These are phyloP conservation scores for Limnephilus auricula DNA, from an alignment of 2,888 invertebrate species.

Conservation along the genomic window DNA sequence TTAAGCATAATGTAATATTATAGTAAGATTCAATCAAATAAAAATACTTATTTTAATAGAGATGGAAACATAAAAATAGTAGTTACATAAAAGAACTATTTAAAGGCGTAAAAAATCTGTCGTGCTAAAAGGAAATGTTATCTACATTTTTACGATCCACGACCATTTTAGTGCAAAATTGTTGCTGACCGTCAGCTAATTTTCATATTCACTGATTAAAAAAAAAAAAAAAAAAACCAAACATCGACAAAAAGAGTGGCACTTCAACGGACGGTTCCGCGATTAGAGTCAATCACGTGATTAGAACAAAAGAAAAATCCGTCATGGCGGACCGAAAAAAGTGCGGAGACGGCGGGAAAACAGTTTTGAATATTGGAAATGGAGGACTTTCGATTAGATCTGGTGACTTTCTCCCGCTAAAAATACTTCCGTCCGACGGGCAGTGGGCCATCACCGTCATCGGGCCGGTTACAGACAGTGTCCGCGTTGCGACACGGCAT, in stretches of 20 bases:
- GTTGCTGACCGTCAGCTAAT: neutral
- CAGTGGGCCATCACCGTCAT: neutral
- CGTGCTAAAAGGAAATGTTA: neutral
- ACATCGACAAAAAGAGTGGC: neutral
- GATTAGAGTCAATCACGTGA: constrained; percentile 15
- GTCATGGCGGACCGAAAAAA: constrained; percentile 32
- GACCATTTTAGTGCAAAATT: constrained; percentile 7
- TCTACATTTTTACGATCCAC: constrained; percentile 1
- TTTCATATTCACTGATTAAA: neutral
- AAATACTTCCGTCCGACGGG: neutral
- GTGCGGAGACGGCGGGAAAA: constrained; percentile 25
- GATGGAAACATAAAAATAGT: neutral
- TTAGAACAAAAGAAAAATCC: constrained; percentile 24
- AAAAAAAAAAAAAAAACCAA: constrained; percentile 15
- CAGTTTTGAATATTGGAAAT: constrained; percentile 10
- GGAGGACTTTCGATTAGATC: constrained; percentile 32
- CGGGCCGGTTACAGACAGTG: neutral
- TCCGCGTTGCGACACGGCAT: constrained; percentile 24
- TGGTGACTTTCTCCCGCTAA: constrained; percentile 29
- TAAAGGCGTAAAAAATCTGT: neutral
- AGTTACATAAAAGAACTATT: neutral
- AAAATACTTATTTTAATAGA: no score
- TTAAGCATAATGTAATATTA: no score
- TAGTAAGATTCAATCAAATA: no score
- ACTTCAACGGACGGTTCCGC: neutral